Conservation (phyloP, 2,113 vertebrate genomes). For the Pycnonotus jocosus region DNA sequence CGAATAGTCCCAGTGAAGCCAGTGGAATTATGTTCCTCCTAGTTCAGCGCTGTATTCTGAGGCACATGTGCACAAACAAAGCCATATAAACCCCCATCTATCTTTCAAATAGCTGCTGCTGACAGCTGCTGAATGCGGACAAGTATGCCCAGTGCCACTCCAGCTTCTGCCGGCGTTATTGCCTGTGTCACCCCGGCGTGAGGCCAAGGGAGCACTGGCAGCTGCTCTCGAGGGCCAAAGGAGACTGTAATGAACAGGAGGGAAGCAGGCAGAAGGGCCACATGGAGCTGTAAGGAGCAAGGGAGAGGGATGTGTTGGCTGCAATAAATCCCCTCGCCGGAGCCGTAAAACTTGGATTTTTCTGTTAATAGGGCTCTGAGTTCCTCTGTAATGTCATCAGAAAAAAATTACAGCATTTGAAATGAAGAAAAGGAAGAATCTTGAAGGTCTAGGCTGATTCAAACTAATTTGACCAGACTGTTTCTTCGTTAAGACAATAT, state of each 20-base stretch:
- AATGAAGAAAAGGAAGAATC: not conserved
- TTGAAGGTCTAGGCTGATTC: not conserved
- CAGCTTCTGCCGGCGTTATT: constrained; percentile 4
- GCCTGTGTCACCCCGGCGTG: constrained; percentile 1
- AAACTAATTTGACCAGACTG: not conserved
- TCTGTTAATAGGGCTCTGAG: constrained; percentile 43
- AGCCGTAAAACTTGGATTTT: constrained; percentile 52
- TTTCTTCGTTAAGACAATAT: not conserved
- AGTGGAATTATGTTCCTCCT: not conserved
- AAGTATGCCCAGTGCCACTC: not conserved
- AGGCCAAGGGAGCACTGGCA: constrained; percentile 52
- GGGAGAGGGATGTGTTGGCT: not conserved
- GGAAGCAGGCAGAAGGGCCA: constrained; percentile 18
- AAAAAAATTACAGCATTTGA: not conserved
- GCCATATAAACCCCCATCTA: not conserved
- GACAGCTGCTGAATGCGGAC: constrained; percentile 40
- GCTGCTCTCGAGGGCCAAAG: constrained; percentile 40
- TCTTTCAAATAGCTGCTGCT: constrained; percentile 20
- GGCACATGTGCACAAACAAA: constrained; percentile 28
- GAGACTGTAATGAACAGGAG: constrained; percentile 42
- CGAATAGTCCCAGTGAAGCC: constrained; percentile 7
- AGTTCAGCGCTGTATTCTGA: not conserved
- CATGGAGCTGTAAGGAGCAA: constrained; percentile 38
- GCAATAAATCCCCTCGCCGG: constrained; percentile 11
- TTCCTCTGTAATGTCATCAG: constrained; percentile 29